Conservation (phyloP, 2,113 vertebrate species). For the Nematolebias whitei region DNA sequence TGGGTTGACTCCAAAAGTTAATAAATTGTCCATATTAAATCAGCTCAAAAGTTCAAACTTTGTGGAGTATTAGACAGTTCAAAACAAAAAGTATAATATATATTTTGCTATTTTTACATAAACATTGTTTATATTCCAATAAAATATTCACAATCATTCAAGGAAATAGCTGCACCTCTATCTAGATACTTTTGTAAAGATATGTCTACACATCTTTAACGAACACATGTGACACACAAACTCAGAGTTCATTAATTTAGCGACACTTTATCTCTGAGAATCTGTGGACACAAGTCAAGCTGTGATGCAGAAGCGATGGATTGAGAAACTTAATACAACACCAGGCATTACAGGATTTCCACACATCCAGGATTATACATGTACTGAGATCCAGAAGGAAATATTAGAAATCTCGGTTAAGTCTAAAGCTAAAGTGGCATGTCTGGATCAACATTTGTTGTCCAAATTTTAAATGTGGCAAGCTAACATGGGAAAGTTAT, state of each 20-base stretch:
- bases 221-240: constrained; percentile 11
- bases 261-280: constrained; percentile 32
- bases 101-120: not conserved
- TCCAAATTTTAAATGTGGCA: constrained; percentile 24
- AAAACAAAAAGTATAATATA: too few relatives aligned
- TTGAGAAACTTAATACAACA: constrained; percentile 49
- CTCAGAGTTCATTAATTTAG: constrained; percentile 6
- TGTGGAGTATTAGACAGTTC: too few relatives aligned
- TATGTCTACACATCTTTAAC: constrained; percentile 15
- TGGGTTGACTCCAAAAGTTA: too few relatives aligned
- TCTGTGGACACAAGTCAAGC: constrained; percentile 44
- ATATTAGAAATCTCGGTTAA: constrained; percentile 18
- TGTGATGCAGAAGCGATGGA: not conserved
- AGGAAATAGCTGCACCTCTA: not conserved
- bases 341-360: constrained; percentile 50
- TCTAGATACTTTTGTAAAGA: constrained; percentile 9
- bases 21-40: too few relatives aligned
- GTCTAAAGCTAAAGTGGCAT: not conserved
- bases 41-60: too few relatives aligned
- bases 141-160: not conserved
- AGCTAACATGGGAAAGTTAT: not conserved
- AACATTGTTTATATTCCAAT: not conserved
- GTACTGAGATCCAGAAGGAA: constrained; percentile 36
- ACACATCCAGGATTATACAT: constrained; percentile 50
- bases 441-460: constrained; percentile 15